Evolutionary conservation across 2,113 vertebrate species (phyloP).

Genomic region (Notothenia coriiceps): DNA sequence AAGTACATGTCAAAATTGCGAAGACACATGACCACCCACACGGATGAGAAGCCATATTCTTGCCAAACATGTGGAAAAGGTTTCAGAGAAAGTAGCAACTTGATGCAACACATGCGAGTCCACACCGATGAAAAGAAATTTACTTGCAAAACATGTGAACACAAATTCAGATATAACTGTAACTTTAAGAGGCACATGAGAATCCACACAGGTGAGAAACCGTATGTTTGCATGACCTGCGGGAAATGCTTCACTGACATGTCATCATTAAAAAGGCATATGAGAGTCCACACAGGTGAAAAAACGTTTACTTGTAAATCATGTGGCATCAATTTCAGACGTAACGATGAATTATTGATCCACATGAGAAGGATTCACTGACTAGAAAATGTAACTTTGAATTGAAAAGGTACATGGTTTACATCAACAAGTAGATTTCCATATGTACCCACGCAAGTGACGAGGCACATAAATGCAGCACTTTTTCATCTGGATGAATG

Average conservation of each 20-base stretch:
- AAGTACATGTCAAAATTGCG: background rate
- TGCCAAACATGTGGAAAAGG: background rate
- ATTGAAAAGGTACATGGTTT: too few species aligned
- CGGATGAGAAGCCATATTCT: background rate
- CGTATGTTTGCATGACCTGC: background rate
- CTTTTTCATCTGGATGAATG: too few species aligned
- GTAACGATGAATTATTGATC: too few species aligned
- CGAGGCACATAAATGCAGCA: too few species aligned
- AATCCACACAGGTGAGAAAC: slow-evolving; percentile 16
- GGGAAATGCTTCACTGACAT: background rate
- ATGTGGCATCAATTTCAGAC: too few species aligned
- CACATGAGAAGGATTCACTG: too few species aligned
- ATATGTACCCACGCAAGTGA: too few species aligned
- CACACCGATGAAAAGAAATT: slow-evolving; percentile 31
- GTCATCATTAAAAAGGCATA: too few species aligned
- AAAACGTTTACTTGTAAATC: too few species aligned
- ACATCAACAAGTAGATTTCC: too few species aligned
- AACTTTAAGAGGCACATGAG: background rate
- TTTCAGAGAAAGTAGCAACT: background rate
- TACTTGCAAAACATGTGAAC: background rate
- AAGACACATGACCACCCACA: background rate
- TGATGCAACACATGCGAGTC: background rate
- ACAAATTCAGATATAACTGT: slow-evolving; percentile 14
- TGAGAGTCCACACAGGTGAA: too few species aligned
- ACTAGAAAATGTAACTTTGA: too few species aligned